Percentiles rank a stretch among this genome's conserved stretches.
phyloP scores from a whole-genome alignment of 2,888 invertebrate species.

The Smittia sp. region DNA sequence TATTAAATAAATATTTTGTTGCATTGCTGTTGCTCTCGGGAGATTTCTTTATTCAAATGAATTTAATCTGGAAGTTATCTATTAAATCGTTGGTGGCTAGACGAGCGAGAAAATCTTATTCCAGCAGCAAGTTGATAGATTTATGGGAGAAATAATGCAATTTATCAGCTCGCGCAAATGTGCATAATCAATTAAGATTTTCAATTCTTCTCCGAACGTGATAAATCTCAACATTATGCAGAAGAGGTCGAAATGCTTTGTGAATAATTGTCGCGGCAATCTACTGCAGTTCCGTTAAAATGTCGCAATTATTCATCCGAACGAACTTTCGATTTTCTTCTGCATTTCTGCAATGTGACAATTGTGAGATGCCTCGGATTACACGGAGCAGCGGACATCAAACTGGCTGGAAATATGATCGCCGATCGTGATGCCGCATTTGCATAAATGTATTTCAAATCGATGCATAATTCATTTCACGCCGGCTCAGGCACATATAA shows the following conservation, averaged over 20 bases:
- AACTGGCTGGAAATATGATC: slow-evolving; percentile 15
- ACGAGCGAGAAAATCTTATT: neutral
- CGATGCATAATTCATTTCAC: slow-evolving; percentile 34
- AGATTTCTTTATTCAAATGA: slow-evolving; percentile 6
- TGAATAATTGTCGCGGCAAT: neutral
- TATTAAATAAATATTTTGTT: slow-evolving; percentile 5
- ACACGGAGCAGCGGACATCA: neutral
- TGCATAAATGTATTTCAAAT: slow-evolving; percentile 34
- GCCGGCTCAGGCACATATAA: neutral
- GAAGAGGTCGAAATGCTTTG: neutral
- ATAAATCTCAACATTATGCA: slow-evolving; percentile 39
- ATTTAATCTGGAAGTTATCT: slow-evolving; percentile 15
- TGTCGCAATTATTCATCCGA: neutral
- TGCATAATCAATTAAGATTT: slow-evolving; percentile 17
- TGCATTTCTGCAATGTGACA: neutral
- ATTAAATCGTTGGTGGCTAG: neutral
- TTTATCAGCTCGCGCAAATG: neutral
- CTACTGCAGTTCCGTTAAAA: neutral
- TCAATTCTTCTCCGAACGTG: neutral
- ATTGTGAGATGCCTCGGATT: neutral
- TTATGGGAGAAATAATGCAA: neutral
- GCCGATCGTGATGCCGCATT: slow-evolving; percentile 23
- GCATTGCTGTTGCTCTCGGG: neutral
- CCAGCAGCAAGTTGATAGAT: neutral
- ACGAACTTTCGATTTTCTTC: slow-evolving; percentile 2